Evolutionary conservation across 2,888 invertebrate genomes (phyloP), one percentile per base, ranked within the genome.

Genomic region (Coelopa pilipes): DNA sequence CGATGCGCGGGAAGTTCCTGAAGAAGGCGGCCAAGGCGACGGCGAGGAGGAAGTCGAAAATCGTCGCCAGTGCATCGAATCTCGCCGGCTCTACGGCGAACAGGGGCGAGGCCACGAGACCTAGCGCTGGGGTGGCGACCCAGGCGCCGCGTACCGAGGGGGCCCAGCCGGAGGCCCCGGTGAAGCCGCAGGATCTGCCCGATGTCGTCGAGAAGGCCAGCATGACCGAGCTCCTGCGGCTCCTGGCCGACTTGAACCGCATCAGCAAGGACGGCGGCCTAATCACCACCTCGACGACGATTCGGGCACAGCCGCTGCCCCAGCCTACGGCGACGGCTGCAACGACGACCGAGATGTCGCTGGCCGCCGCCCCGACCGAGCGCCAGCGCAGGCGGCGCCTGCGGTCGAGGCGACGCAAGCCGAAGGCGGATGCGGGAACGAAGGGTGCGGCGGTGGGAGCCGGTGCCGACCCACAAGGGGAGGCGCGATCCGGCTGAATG

Each of bases 141-240:
- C 4, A 34, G 34, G 34, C 34, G 34, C 7, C 34, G 34, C n/a
- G n/a, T n/a, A n/a, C n/a, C n/a, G n/a, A n/a, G n/a, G n/a, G n/a
- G n/a, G n/a, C n/a, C n/a, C n/a, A n/a, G n/a, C n/a, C 47, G 55
- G 60, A 67, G 3, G 21, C 21, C 2, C 24, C 65, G 13, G 12
- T 47, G 13, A 15, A 59, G n/a, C 12, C 55, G 13, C 69, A 47
- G 19, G 67, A 75, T 69, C 66, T 72, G 1, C 46, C 69, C 1
- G n/a, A 46, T 3, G 62, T 74, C 47, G 77, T 80, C 60, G 77
- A 78, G 62, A 77, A 78, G 67, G 72, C 78, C 0, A 84, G 84
- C 69, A 76, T 84, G 3, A 83, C 83, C 53, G 80, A 84, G 62
- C 74, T 85, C 66, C 79, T 85, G 13, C 81, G 82, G 63, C 78